phyloP scores from a whole-genome alignment of 2,888 invertebrate species.

The Octonoba sinensis region DNA sequence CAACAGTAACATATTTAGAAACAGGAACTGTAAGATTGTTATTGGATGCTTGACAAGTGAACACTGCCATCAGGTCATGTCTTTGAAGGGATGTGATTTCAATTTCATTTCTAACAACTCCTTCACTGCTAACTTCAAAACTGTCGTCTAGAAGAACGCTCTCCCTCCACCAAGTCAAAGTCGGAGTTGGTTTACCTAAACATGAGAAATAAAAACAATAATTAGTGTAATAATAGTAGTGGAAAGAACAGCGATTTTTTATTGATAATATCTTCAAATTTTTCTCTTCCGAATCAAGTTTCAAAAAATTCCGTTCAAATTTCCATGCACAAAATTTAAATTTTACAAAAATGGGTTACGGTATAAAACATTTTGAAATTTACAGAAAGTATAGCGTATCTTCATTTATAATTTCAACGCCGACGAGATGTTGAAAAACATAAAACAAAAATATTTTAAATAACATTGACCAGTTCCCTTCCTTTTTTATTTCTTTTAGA shows the following conservation, averaged over 20 bases:
- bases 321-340: not conserved
- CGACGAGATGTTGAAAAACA: too few species aligned
- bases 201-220: not conserved
- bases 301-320: not conserved
- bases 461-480: too few species aligned
- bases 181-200: constrained; percentile 65
- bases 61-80: constrained; percentile 86
- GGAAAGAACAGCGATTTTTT: too few species aligned
- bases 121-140: constrained; percentile 61
- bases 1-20: constrained; percentile 80
- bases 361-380: too few species aligned
- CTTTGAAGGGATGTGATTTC: constrained; percentile 82
- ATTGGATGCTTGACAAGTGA: constrained; percentile 89
- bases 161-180: constrained; percentile 65
- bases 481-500: too few species aligned
- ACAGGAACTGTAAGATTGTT: constrained; percentile 69
- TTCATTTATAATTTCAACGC: too few species aligned
- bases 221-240: not conserved
- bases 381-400: too few species aligned
- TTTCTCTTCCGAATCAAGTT: too few species aligned
- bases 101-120: constrained; percentile 80
- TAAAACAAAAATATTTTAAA: too few species aligned
- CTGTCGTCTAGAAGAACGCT: constrained; percentile 64
- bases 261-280: too few species aligned
- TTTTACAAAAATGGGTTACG: too few species aligned